Evolutionary conservation across 2,113 vertebrate species (phyloP), one percentile per base, ranked within the genome.

Genomic region (Oreocharis arfaki): DNA sequence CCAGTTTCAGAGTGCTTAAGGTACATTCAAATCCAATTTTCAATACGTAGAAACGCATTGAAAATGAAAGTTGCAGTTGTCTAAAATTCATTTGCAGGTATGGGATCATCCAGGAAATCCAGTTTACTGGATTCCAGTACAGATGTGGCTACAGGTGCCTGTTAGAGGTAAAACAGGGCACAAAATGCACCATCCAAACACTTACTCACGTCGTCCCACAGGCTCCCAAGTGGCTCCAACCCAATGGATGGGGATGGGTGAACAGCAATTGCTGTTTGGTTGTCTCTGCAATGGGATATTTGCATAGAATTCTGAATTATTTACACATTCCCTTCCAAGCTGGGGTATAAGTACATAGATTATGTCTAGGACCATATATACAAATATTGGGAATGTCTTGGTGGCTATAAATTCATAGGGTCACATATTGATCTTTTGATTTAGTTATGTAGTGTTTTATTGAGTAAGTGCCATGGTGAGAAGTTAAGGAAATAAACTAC

Each of bases 341-440:
- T 68, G 57, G 37, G 60, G 26, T 33, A 14, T 33, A 59, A 79
- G 52, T 32, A 61, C 35, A 37, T 28, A 53, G 84, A 65, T 84
- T 78, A 2, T 74, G 28, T 71, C 49, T 64, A 22, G 49, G 49
- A 59, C 22, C 22, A 22, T 42, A 33, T 10, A 32, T 17, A 55
- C 2, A 9, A 56, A 80, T 73, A 86, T 11, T 79, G 61, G 65
- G 56, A 30, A 71, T 85, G n/a, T 60, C 49, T 73, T 39, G 3
- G 33, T 47, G 91, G 32, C 71, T 90, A 7, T 83, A 73, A 95
- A 90, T 93, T 95, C 71, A 41, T 20, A 35, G 46, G 67, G 41
- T 80, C 84, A 69, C 27, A 12, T 91, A 94, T 87, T 91, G 90
- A 87, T 96, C 41, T 84, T 67, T 81, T 65, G 24, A 80, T 53